Percentiles rank a stretch among this genome's conserved stretches.
Conservation (phyloP, 2,113 vertebrate species). For the Scortum barcoo region DNA sequence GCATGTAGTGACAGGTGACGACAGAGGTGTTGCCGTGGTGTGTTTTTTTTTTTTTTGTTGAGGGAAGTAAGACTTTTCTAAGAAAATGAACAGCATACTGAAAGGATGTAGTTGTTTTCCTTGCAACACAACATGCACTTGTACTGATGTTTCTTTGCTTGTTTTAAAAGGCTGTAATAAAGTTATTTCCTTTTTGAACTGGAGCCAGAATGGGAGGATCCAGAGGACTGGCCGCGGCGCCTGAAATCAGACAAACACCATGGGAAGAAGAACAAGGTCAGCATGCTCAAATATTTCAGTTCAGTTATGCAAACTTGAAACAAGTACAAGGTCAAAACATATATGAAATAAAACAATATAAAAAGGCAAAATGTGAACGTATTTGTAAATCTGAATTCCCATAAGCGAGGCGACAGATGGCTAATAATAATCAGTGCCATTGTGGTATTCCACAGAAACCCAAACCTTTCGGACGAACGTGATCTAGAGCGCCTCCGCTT, state of each 20-base stretch:
- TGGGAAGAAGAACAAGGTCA: conserved; percentile 71
- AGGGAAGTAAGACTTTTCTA: conserved; percentile 69
- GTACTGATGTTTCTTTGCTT: conserved; percentile 62
- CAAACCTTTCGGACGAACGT: conserved; percentile 99
- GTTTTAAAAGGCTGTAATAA: conserved; percentile 70
- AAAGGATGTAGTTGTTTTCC: conserved; percentile 61
- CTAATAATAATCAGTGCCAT: conserved; percentile 83
- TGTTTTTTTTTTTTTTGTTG: conserved; percentile 31
- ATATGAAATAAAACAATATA: neutral
- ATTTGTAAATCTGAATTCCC: conserved; percentile 57
- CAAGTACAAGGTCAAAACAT: conserved; percentile 30
- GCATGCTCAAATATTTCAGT: neutral
- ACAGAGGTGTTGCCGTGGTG: conserved; percentile 27
- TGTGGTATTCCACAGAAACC: conserved; percentile 99
- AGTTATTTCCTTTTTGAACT: conserved; percentile 98
- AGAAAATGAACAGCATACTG: conserved; percentile 75
- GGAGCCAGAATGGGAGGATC: conserved; percentile 97
- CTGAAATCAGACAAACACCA: conserved; percentile 90
- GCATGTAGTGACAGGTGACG: conserved; percentile 21
- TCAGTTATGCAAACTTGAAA: conserved; percentile 24
- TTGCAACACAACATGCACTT: conserved; percentile 84
- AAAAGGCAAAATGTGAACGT: conserved; percentile 22
- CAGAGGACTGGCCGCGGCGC: conserved; percentile 91
- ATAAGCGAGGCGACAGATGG: conserved; percentile 62
- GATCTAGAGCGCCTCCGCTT: conserved; percentile 99